Base-by-base conservation (phyloP, 1,140 invertebrate genomes). In the Ectropis grisescens region DNA sequence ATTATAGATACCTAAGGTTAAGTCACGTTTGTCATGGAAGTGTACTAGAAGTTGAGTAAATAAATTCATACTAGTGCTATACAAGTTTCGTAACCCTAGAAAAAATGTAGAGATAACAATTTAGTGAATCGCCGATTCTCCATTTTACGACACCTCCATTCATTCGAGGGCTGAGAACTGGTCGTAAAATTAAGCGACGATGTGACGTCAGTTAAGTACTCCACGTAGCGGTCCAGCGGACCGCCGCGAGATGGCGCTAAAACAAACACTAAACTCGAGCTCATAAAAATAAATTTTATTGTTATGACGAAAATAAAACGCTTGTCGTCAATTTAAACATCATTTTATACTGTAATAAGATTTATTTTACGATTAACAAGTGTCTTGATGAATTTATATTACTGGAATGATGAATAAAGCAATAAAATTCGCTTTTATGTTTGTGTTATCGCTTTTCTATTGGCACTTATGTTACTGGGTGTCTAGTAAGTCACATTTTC, bases 241-340 rank as follows among this genome's bases (percentile, higher is more conserved):
- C 13, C 12, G 11, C 58, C 43, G 32, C 47, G 48, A 81, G 75
- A 62, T 81, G 72, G 62, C 72, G 56, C 50, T 67, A 36, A 50
- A 45, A 29, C 12, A 43, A 47, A 44, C 46, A 50, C 39, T 51
- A 10, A 52, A 38, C 44, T 28, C 28, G 38, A 28, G 54, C 60
- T 76, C 71, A 58, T 81, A 81, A 81, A 81, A 81, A 76, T 76
- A 75, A 81, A 81, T 79, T 79, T 81, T 81, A 81, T 81, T 78
- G 71, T 81, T 81, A 81, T 81, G 74, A 69, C 66, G 72, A 81
- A 76, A 79, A 81, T 81, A 81, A 81, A 79, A 81, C 69, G 71
- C 69, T 75, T 79, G 71, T 76, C 76, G 66, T 76, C 76, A 72
- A 81, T 81, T 81, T 81, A 75, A 81, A 81, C 71, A 72, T 72